Evolutionary conservation across 2,113 vertebrate species (phyloP).

Genomic region (Prunella fulvescens): DNA sequence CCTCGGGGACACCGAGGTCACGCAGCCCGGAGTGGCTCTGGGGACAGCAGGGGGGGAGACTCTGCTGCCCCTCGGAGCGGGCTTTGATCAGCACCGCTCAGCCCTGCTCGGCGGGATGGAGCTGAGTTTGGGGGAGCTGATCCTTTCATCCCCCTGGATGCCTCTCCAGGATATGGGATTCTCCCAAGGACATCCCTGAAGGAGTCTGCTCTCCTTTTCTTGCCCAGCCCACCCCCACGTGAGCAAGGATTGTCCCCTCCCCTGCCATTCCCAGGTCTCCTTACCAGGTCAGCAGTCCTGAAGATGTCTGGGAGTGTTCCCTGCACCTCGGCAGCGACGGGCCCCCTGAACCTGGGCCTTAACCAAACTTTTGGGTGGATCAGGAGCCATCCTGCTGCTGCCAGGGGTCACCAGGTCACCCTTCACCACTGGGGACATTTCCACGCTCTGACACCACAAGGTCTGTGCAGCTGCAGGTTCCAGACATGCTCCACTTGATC

Average conservation of each 20-base stretch:
- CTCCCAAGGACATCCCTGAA: neutral
- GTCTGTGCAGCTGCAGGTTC: neutral
- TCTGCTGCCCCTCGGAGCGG: neutral
- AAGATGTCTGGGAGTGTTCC: neutral
- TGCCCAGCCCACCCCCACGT: neutral
- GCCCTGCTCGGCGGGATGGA: fast-evolving
- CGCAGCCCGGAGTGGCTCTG: neutral
- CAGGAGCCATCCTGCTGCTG: neutral
- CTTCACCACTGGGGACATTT: neutral
- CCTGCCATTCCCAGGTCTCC: neutral
- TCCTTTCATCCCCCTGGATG: too few species aligned
- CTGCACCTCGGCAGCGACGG: fast-evolving
- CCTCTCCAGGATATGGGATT: neutral
- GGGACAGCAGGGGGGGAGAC: fast-evolving
- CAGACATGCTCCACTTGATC: neutral
- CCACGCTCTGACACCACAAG: fast-evolving
- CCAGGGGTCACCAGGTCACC: neutral
- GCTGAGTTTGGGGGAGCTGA: neutral
- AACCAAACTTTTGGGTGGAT: neutral
- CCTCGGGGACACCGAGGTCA: fast-evolving
- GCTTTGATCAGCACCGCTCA: neutral
- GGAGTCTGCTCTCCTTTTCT: neutral
- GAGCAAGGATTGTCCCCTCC: neutral
- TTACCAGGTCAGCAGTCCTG: neutral
- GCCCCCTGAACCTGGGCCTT: neutral